A percentile compares a stretch with the other conserved stretches of the same genome.
phyloP scores from a whole-genome alignment of 2,113 vertebrate genomes.

The Willisornis vidua region DNA sequence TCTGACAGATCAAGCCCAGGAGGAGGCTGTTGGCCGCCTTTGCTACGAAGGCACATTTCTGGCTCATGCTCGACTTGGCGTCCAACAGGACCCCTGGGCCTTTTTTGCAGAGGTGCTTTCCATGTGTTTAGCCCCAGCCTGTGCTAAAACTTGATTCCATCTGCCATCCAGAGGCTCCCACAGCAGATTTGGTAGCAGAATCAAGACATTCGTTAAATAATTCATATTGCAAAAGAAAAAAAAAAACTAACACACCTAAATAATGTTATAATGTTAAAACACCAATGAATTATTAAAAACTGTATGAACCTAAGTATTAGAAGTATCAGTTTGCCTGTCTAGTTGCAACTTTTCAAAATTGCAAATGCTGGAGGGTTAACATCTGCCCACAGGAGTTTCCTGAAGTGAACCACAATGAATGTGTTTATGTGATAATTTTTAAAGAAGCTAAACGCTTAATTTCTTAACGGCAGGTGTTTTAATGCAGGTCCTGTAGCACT shows the following conservation, averaged over 20 bases:
- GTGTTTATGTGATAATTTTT: background rate
- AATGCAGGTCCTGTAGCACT: background rate
- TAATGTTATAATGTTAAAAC: background rate
- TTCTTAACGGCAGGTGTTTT: background rate
- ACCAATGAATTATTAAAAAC: background rate
- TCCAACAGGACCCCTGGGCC: background rate
- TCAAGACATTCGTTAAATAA: background rate
- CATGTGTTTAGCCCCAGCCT: background rate
- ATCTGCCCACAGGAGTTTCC: background rate
- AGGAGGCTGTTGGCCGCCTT: background rate
- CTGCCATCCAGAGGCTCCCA: background rate
- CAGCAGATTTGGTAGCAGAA: background rate
- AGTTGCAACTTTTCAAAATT: background rate
- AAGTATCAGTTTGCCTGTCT: background rate
- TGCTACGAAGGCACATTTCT: rapidly evolving
- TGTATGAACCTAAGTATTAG: background rate
- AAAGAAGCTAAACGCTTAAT: background rate
- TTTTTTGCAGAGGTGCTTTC: background rate
- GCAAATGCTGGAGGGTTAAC: background rate
- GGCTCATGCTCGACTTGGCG: background rate
- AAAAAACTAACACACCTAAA: no score
- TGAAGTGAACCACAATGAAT: background rate
- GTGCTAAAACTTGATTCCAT: background rate
- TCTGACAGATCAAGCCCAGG: background rate
- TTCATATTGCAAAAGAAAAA: background rate